These are phyloP conservation scores for Sardinella longiceps DNA, from an alignment of 2,797 vertebrate genomes.

Conservation along the genomic window DNA sequence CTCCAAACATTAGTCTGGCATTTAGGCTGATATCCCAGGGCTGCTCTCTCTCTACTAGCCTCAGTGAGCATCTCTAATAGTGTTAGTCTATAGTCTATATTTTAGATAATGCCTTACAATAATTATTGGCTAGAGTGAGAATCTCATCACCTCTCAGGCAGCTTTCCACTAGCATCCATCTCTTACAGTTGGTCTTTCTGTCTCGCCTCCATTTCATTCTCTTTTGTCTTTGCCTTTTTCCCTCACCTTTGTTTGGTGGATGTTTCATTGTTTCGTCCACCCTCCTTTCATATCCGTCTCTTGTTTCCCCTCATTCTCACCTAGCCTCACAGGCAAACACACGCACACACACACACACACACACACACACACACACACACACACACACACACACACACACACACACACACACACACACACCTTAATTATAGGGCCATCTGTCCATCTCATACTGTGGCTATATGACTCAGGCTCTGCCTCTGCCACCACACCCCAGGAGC, in stretches of 20 bases:
- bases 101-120: neutral
- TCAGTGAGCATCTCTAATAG: neutral
- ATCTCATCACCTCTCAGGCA: neutral
- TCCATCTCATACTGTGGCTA: neutral
- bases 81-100: neutral
- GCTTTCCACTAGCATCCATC: neutral
- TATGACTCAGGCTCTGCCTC: neutral
- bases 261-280: neutral
- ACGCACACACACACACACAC: neutral
- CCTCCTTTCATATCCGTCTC: neutral
- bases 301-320: neutral
- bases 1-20: neutral
- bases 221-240: neutral
- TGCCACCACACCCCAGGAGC: neutral
- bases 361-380: neutral
- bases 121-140: neutral
- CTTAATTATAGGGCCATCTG: neutral
- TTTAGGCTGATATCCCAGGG: too few relatives aligned
- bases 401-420: conserved; percentile 8
- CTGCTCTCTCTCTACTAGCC: too few relatives aligned
- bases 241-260: neutral
- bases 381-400: conserved; percentile 11
- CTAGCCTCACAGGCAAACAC: neutral
- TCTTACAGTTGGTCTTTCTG: neutral
- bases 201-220: neutral